Evolutionary conservation across 2,888 invertebrate species (phyloP), one percentile per base, ranked within the genome.

Genomic region (Perizoma flavofasciatum): DNA sequence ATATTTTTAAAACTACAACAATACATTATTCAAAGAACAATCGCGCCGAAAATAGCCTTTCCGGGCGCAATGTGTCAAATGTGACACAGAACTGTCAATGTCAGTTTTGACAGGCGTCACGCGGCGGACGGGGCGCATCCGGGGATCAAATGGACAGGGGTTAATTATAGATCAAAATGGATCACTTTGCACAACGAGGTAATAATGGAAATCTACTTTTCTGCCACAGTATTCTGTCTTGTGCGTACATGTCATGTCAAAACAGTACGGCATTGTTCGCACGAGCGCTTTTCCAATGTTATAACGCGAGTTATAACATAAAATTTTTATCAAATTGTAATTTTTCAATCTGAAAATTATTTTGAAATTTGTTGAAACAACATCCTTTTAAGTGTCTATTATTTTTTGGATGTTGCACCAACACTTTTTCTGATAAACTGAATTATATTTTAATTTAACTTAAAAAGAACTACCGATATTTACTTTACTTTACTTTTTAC

Each of bases 1-100:
- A 50, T 41, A 41, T 33, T 33, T 33, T 41, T 11, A 32, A 5
- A 37, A 32, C 32, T 6, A 32, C 39, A 49, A 50, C 41, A 50
- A 49, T 49, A 39, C 39, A 49, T 49, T 40, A 39, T 39, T 39
- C 39, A 40, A n/a, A 50, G 49, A 50, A 50, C 49, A 50, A 50
- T 50, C 49, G 32, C 49, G 32, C 32, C 9, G 9, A 32, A 50
- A 50, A 50, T 50, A 50, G 39, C 33, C 8, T 54, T 40, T 41
- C 34, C 71, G 59, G 55, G 55, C 70, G 74, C 70, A 73, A 73
- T 69, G 54, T 59, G 73, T 75, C 78, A 73, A 72, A 73, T 71
- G 63, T 75, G 80, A 78, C 79, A 74, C 72, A 41, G 61, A 74
- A 72, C 70, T 73, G 72, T 71, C 69, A 70, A 69, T 73, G 78